phyloP scores from a whole-genome alignment of 1,140 invertebrate species.

The Halesus radiatus region DNA sequence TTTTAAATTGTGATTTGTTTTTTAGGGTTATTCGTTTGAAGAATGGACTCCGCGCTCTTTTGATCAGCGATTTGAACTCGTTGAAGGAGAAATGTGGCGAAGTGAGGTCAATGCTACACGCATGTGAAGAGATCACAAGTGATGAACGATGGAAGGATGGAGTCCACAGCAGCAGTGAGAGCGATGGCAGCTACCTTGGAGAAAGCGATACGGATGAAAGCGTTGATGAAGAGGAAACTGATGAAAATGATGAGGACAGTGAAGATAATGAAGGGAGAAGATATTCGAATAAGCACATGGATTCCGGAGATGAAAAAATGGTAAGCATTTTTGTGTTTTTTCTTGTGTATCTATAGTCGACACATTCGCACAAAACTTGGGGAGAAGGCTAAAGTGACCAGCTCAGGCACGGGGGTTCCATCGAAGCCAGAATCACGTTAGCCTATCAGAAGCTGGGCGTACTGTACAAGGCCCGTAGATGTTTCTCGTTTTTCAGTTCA shows the following conservation, averaged over 20 bases:
- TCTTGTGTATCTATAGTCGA: too few species aligned
- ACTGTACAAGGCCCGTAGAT: too few species aligned
- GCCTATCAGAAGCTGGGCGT: too few species aligned
- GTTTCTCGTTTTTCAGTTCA: too few species aligned
- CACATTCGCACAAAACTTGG: too few species aligned
- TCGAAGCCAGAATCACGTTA: too few species aligned
- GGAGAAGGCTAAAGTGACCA: too few species aligned
- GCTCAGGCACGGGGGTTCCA: too few species aligned
- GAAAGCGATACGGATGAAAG: slow-evolving; percentile 20
- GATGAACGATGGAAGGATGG: slow-evolving; percentile 49
- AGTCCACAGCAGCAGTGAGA: neutral
- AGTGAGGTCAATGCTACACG: slow-evolving; percentile 42
- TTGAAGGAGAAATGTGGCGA: slow-evolving; percentile 58
- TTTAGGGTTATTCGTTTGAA: slow-evolving; percentile 74
- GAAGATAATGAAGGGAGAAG: slow-evolving; percentile 55
- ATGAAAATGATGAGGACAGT: slow-evolving; percentile 62
- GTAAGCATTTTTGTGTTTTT: slow-evolving; percentile 58
- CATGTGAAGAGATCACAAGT: neutral
- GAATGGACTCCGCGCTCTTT: slow-evolving; percentile 78
- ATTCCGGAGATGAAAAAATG: slow-evolving; percentile 67
- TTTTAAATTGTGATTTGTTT: neutral
- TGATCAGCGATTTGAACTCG: slow-evolving; percentile 73
- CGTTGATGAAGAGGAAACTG: slow-evolving; percentile 58
- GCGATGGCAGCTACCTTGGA: neutral
- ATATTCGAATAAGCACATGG: slow-evolving; percentile 59